phyloP scores from a whole-genome alignment of 2,888 invertebrate species.

The Oxyteleia sp. region DNA sequence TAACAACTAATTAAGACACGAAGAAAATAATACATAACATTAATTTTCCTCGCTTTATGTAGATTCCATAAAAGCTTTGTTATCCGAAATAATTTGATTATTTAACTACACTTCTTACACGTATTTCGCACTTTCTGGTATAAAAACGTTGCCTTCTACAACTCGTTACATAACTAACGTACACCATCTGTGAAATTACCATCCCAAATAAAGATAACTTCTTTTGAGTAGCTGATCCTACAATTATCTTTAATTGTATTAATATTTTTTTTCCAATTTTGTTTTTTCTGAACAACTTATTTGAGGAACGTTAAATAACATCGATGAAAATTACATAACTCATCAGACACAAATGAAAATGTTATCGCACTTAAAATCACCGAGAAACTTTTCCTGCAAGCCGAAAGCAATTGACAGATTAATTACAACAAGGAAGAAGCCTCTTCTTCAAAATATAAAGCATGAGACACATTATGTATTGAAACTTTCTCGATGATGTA shows the following conservation, averaged over 20 bases:
- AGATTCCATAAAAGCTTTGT: too few relatives aligned
- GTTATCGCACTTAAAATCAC: slow-evolving; percentile 14
- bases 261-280: background rate
- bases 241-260: background rate
- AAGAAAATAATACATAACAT: too few relatives aligned
- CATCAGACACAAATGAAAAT: slow-evolving; percentile 13
- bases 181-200: too few relatives aligned
- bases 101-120: too few relatives aligned
- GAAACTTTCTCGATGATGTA: slow-evolving; percentile 43
- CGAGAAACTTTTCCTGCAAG: background rate
- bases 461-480: slow-evolving; percentile 17
- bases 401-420: slow-evolving; percentile 28
- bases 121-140: too few relatives aligned
- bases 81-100: too few relatives aligned
- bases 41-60: too few relatives aligned
- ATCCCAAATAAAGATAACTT: too few relatives aligned
- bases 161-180: too few relatives aligned
- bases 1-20: too few relatives aligned
- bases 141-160: too few relatives aligned
- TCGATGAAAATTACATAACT: background rate
- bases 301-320: background rate
- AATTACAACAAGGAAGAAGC: slow-evolving; percentile 46
- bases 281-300: background rate
- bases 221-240: too few relatives aligned
- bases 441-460: slow-evolving; percentile 19